Conservation (phyloP, 2,888 invertebrate species). For the Stenichneumon culpator region DNA sequence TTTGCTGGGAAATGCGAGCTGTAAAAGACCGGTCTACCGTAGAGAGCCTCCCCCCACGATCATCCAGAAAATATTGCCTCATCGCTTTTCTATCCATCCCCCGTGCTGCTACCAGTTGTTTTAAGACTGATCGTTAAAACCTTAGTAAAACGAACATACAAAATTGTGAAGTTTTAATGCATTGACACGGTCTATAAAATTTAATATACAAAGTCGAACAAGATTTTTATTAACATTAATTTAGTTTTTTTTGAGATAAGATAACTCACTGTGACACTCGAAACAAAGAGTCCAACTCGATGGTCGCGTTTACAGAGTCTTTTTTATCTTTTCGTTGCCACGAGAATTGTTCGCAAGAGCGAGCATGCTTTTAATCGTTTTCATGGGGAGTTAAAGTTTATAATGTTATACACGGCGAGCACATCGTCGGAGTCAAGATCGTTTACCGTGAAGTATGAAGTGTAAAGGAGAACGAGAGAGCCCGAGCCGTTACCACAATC, state of each 20-base stretch:
- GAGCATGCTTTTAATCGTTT: neutral
- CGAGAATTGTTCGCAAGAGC: neutral
- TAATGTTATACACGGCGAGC: neutral
- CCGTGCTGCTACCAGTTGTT: neutral
- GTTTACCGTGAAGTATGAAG: constrained; percentile 63
- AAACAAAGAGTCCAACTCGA: neutral
- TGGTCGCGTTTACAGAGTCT: neutral
- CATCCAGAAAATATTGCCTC: constrained; percentile 49
- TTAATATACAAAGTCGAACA: neutral
- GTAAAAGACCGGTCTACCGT: constrained; percentile 52
- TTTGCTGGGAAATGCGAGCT: constrained; percentile 61
- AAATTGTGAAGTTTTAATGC: neutral
- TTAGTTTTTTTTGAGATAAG: neutral
- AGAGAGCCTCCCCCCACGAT: neutral
- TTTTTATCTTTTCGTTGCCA: neutral
- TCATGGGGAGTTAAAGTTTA: neutral
- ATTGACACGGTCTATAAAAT: too few relatives aligned
- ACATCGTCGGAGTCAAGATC: constrained; percentile 45
- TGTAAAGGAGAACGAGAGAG: constrained; percentile 30
- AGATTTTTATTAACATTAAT: neutral
- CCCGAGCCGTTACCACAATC: constrained; percentile 1
- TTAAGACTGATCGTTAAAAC: neutral
- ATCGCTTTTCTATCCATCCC: constrained; percentile 23
- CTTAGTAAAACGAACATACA: neutral
- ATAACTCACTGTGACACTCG: neutral